Conservation (phyloP, 2,888 invertebrate species). For the Lagria hirta region DNA sequence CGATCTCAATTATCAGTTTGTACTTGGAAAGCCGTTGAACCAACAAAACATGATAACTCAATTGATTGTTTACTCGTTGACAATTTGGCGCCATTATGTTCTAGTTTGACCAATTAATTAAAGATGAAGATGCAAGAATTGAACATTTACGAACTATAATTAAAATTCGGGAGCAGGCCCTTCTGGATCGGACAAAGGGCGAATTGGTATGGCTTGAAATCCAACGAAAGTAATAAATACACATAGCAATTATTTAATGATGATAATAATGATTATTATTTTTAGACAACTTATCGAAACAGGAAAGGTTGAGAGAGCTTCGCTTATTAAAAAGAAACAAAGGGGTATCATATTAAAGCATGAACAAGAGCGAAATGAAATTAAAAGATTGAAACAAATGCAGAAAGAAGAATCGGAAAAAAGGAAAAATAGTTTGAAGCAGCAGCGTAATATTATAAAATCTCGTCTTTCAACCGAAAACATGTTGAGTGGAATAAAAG, state of each 20-base stretch:
- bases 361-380: slow-evolving; percentile 69
- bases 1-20: slow-evolving; percentile 17
- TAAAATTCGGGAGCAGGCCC: slow-evolving; percentile 66
- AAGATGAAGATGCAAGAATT: slow-evolving; percentile 67
- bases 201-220: slow-evolving; percentile 67
- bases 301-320: slow-evolving; percentile 59
- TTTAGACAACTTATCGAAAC: slow-evolving; percentile 57
- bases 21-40: slow-evolving; percentile 13
- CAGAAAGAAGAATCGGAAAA: slow-evolving; percentile 59
- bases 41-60: slow-evolving; percentile 5
- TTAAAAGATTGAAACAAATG: slow-evolving; percentile 61
- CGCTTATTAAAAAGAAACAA: slow-evolving; percentile 67
- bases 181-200: slow-evolving; percentile 67
- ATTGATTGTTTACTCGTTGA: not conserved
- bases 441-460: slow-evolving; percentile 59
- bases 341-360: slow-evolving; percentile 65
- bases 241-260: not conserved
- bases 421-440: slow-evolving; percentile 57
- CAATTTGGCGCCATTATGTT: slow-evolving; percentile 26
- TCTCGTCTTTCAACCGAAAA: slow-evolving; percentile 57
- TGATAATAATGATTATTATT: slow-evolving; percentile 11
- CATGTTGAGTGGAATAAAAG: slow-evolving; percentile 55
- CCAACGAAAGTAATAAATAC: slow-evolving; percentile 58
- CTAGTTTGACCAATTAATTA: slow-evolving; percentile 63
- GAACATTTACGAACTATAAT: slow-evolving; percentile 67